Base-by-base conservation (phyloP, 2,797 vertebrate genomes). In the Macroramphosus scolopax region DNA sequence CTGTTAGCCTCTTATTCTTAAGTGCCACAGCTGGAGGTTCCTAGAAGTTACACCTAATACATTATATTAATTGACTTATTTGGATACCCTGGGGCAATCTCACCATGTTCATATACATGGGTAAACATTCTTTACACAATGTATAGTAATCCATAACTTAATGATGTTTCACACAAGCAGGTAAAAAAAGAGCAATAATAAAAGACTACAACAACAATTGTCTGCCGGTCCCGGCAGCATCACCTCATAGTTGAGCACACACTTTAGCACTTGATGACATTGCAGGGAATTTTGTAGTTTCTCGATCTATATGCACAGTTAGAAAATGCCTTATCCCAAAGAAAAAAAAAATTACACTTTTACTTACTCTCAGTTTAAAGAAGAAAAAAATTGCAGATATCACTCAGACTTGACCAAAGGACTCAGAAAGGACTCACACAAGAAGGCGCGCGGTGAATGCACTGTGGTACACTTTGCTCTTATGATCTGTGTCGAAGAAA, bases 361-460 rank as follows among this genome's bases (percentile, higher is more conserved):
- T 63, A 43, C 48, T 58, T 60, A 69, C 43, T 53, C 51, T 72
- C 10, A 25, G 52, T 73, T 40, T 8, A 41, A 59, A 42, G 35
- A 25, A 14, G 6, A n/a, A 15, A 43, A n/a, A 69, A 53, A 54
- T 64, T 59, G 52, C 64, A 75, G 57, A 70, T 41, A 44, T 62
- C 44, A 48, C 51, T 48, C 28, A 43, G 54, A 66, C 29, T 34
- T 34, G 53, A 65, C 59, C 51, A 68, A 48, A n/a, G n/a, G 65
- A 72, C 68, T 72, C 58, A 57, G 63, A 64, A 33, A 39, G 50
- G 68, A 81, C 75, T 85, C 90, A 81, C 91, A 88, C 88, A 91
- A 90, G 88, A 91, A 56, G 86, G 91, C 88, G 90, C 82, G 88
- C 87, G 88, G 91, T 87, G 92, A 93, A 94, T 92, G 90, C 92